Evolutionary conservation across 1,140 invertebrate species (phyloP).

Genomic region (Andricus grossulariae): DNA sequence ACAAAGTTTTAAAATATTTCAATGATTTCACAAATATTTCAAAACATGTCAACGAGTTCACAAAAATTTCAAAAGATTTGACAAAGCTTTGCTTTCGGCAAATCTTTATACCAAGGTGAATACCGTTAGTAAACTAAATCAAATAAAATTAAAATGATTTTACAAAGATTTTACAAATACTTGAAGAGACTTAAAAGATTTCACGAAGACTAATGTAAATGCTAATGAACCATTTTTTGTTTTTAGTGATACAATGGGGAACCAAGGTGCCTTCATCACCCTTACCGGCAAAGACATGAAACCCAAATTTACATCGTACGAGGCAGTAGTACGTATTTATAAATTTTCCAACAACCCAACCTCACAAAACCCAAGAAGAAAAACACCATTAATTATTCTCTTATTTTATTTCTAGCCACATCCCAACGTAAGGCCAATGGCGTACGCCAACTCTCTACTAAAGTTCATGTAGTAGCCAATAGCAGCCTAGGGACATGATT

Average conservation of each 20-base stretch:
- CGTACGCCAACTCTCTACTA: constrained; percentile 89
- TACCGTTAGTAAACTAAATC: no score
- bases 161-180: no score
- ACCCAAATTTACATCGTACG: constrained; percentile 94
- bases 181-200: no score
- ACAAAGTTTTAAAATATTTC: no score
- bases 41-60: no score
- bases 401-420: constrained; percentile 87
- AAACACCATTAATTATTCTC: constrained; percentile 36
- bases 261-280: constrained; percentile 97
- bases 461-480: constrained; percentile 79
- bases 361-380: neutral
- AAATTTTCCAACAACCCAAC: no score
- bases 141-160: no score
- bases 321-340: constrained; percentile 89
- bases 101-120: no score
- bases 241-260: constrained; percentile 98
- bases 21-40: no score
- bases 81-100: no score
- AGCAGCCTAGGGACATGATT: constrained; percentile 44
- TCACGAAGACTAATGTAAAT: no score
- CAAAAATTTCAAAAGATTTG: no score
- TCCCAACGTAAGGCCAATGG: constrained; percentile 98
- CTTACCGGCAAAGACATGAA: constrained; percentile 93
- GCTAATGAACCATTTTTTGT: constrained; percentile 48